Percentiles rank a stretch among this genome's conserved stretches.
Conservation (phyloP, 2,113 vertebrate species). For the Urocolius indicus region DNA sequence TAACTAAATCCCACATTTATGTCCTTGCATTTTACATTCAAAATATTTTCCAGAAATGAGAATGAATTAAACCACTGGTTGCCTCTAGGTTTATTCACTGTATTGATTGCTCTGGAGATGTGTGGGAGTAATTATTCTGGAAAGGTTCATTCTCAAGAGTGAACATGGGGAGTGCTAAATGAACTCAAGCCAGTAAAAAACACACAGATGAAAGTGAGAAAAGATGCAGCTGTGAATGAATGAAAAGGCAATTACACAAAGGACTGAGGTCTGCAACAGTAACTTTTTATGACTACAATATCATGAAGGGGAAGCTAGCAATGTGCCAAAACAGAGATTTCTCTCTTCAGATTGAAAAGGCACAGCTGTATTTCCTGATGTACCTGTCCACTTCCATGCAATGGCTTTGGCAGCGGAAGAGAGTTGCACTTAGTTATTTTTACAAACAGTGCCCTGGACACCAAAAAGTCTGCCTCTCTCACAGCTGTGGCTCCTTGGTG, state of each 20-base stretch:
- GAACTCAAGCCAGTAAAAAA: background rate
- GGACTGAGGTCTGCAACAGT: background rate
- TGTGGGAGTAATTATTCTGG: constrained; percentile 34
- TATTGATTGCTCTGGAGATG: background rate
- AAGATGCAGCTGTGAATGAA: background rate
- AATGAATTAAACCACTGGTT: background rate
- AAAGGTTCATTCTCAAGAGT: constrained; percentile 43
- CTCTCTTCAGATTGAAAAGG: background rate
- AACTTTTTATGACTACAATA: rapidly evolving
- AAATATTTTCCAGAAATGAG: background rate
- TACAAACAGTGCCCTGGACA: background rate
- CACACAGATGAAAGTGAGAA: background rate
- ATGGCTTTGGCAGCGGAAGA: background rate
- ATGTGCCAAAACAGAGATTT: background rate
- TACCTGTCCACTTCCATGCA: rapidly evolving
- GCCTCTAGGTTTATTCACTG: constrained; percentile 24
- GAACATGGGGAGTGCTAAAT: background rate
- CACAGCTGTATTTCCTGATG: background rate
- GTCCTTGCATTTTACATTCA: background rate
- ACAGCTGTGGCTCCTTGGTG: background rate
- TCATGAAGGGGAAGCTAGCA: background rate
- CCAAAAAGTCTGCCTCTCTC: background rate
- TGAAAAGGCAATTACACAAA: background rate
- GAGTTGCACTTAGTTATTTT: background rate
- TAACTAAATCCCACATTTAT: background rate